Evolutionary conservation across 2,113 vertebrate species (phyloP).

Genomic region (Monarcha castaneiventris): DNA sequence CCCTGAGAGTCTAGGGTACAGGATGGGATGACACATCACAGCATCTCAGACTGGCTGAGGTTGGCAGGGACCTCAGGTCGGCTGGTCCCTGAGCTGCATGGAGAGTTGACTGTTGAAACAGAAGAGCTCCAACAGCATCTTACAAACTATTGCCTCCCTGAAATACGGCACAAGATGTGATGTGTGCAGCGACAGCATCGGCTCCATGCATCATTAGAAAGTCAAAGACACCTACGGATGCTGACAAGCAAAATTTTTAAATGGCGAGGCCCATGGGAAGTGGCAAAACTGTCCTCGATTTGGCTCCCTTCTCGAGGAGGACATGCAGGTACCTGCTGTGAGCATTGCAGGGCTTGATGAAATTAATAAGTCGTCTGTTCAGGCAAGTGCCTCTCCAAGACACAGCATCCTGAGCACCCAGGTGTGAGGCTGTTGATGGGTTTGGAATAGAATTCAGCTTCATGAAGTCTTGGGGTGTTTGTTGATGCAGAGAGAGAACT

Average conservation of each 20-base stretch:
- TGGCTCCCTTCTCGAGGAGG: background rate
- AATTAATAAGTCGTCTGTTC: background rate
- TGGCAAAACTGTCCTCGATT: background rate
- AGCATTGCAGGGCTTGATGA: background rate
- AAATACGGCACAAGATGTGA: rapidly evolving
- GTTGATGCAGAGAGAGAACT: background rate
- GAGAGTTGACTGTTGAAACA: background rate
- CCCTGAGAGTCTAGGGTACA: background rate
- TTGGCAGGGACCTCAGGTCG: background rate
- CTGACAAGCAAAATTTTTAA: background rate
- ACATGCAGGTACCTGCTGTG: background rate
- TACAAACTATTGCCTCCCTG: background rate
- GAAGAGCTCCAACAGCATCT: background rate
- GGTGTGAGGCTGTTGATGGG: background rate
- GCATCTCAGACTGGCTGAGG: background rate
- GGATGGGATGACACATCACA: background rate
- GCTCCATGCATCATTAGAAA: rapidly evolving
- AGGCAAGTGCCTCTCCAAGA: background rate
- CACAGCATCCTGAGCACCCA: background rate
- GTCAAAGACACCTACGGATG: background rate
- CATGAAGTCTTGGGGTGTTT: background rate
- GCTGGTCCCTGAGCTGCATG: background rate
- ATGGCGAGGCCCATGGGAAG: background rate
- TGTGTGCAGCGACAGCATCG: background rate
- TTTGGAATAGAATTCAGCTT: background rate